Base-by-base conservation (phyloP, 2,888 invertebrate species). In the Apodemia mormo region DNA sequence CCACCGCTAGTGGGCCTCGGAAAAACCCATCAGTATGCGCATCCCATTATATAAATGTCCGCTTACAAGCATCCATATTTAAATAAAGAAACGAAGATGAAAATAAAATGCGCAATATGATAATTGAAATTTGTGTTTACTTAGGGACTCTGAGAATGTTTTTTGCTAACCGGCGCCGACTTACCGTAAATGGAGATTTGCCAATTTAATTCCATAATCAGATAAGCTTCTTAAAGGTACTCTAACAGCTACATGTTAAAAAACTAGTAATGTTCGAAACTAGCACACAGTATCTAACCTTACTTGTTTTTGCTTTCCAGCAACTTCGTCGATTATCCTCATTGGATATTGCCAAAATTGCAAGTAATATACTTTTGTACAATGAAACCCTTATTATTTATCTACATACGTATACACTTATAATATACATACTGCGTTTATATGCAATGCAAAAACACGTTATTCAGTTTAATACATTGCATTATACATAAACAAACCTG, bases 91-190 rank as follows among this genome's bases (percentile, higher is more conserved):
- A 85, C 86, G 83, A 81, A 83, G 86, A 88, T 87, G 82, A 87
- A 75, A 82, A 88, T 86, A 88, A 90, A 91, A 91, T 84, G 81
- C 85, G 85, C 83, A 88, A 79, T 77, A 90, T 91, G 87, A 89
- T 92, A 90, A 92, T 89, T 91, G 85, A 91, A 93, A 91, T 92
- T 90, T 90, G 90, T 90, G 85, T 89, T 92, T 89, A 89, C 88
- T 89, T 91, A 88, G 84, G 78, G 76, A 76, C 75, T 79, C 78
- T 76, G 82, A 73, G 76, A 75, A 74, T 79, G 81, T 90, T 91
- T 76, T 92, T 92, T 87, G 80, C 78, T 67, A 73, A 77, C 79
- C 82, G 87, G 88, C 87, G 87, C 90, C 88, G 82, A 74, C 77
- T 82, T 82, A 72, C 90, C 90, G 64, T 90, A 85, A 85, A 89